A percentile compares a stretch with the other conserved stretches of the same genome.
These are phyloP conservation scores for Xylocopa sonorina DNA, from an alignment of 1,140 invertebrate species.

Conservation along the genomic window DNA sequence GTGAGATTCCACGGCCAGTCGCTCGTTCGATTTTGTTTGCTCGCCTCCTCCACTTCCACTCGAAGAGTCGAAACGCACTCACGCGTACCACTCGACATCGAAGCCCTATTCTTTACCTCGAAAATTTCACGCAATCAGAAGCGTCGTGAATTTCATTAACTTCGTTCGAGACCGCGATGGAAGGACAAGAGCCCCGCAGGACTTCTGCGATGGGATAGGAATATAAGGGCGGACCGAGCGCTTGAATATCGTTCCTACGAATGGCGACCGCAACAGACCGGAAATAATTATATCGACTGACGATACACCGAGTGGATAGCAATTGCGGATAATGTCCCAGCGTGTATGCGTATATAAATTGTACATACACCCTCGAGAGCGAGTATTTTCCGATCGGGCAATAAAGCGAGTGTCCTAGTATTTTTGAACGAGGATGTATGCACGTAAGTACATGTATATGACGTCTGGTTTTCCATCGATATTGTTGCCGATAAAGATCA, in stretches of 20 bases:
- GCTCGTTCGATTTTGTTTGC: slow-evolving; percentile 28
- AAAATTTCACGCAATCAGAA: not conserved
- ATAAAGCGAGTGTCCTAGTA: too few relatives aligned
- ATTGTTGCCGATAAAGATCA: slow-evolving; percentile 24
- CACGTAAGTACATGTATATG: not conserved
- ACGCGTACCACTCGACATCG: not conserved
- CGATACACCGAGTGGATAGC: not conserved
- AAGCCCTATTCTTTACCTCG: too few relatives aligned
- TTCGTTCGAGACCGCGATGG: not conserved
- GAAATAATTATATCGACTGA: slow-evolving; percentile 23
- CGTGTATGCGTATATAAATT: too few relatives aligned
- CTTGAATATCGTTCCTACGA: not conserved
- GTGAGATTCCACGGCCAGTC: slow-evolving; percentile 55
- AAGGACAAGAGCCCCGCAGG: not conserved
- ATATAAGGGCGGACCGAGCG: too few relatives aligned
- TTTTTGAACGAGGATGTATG: too few relatives aligned
- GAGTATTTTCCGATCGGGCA: too few relatives aligned
- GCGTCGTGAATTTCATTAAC: not conserved
- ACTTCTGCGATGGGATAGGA: too few relatives aligned
- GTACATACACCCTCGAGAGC: too few relatives aligned
- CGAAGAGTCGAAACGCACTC: not conserved
- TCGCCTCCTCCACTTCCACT: too few relatives aligned
- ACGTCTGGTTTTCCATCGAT: not conserved
- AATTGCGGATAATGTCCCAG: not conserved
- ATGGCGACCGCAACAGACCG: slow-evolving; percentile 3